Percentiles rank a stretch among this genome's conserved stretches.
phyloP scores from a whole-genome alignment of 2,797 vertebrate genomes.

The Danio jaintianensis region DNA sequence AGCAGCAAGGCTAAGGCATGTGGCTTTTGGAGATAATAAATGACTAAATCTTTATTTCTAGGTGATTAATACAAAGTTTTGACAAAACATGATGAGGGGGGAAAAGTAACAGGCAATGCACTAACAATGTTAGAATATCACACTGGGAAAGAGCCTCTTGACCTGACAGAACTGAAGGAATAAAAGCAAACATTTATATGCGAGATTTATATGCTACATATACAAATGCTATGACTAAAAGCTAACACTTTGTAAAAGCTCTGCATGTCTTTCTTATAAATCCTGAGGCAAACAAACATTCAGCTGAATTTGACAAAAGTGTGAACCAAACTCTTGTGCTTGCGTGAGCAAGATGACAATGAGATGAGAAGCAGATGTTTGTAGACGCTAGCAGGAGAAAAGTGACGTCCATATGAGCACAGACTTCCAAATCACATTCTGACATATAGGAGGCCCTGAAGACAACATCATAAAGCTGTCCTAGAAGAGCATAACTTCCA shows the following conservation, averaged over 20 bases:
- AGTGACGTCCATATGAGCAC: slow-evolving; percentile 10
- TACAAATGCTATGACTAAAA: background rate
- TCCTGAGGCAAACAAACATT: slow-evolving; percentile 15
- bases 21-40: background rate
- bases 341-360: slow-evolving; percentile 28
- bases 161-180: background rate
- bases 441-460: slow-evolving; percentile 22
- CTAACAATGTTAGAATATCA: background rate
- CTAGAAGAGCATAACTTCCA: slow-evolving; percentile 23
- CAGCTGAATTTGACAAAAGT: slow-evolving; percentile 34
- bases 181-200: background rate
- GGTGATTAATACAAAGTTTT: background rate
- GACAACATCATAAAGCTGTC: slow-evolving; percentile 52
- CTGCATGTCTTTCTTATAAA: slow-evolving; percentile 20
- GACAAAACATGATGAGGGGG: background rate
- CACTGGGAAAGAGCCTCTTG: background rate
- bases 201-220: background rate
- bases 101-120: background rate
- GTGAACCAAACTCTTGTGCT: slow-evolving; percentile 16
- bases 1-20: background rate
- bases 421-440: slow-evolving; percentile 17
- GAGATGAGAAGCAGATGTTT: slow-evolving; percentile 53
- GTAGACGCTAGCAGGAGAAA: slow-evolving; percentile 20
- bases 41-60: background rate
- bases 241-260: background rate